These are phyloP conservation scores for Lichenostomus cassidix DNA, from an alignment of 2,113 vertebrate genomes.

Conservation along the genomic window DNA sequence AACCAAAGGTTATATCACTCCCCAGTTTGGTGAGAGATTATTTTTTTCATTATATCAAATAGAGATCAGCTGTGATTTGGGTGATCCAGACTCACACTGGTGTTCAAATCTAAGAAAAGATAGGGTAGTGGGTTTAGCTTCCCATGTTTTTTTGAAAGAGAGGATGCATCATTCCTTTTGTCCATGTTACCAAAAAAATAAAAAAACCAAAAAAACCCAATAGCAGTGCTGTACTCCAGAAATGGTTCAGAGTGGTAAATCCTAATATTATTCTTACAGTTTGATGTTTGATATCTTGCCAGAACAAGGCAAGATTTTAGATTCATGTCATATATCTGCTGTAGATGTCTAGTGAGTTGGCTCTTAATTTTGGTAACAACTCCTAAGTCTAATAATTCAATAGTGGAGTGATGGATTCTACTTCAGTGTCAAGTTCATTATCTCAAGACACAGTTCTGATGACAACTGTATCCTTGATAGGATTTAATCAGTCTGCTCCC, in stretches of 20 bases:
- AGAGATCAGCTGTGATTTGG: neutral
- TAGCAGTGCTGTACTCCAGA: neutral
- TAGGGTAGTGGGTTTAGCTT: neutral
- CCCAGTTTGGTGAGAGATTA: neutral
- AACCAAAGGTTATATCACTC: neutral
- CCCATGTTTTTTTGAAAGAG: neutral
- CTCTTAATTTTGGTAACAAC: neutral
- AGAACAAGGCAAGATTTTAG: neutral
- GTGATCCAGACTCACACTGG: neutral
- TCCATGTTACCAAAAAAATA: neutral
- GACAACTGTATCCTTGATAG: neutral
- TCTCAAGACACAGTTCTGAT: neutral
- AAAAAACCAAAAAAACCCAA: neutral
- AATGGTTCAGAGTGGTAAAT: neutral
- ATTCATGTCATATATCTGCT: neutral
- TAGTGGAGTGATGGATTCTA: neutral
- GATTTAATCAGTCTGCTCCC: neutral
- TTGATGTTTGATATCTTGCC: neutral
- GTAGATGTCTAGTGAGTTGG: rapidly evolving
- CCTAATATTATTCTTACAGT: neutral
- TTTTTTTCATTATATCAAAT: neutral
- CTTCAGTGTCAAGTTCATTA: neutral
- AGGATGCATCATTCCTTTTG: neutral
- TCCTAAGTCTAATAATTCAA: neutral
- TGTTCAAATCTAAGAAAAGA: neutral